A percentile compares a stretch with the other conserved stretches of the same genome.
phyloP scores from a whole-genome alignment of 2,113 vertebrate species.

The Varanus komodoensis region DNA sequence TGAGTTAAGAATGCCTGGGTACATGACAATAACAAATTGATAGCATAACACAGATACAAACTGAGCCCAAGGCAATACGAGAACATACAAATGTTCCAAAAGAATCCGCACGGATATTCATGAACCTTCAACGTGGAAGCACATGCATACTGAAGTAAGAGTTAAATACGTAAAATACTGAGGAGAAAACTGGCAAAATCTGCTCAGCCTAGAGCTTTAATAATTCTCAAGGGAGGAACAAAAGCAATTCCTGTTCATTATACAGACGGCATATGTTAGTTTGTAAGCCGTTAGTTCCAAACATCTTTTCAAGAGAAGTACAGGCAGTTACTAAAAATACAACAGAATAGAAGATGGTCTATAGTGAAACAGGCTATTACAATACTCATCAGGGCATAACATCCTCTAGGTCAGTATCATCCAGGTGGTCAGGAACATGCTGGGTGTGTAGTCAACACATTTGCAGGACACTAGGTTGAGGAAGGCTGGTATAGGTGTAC shows the following conservation, averaged over 20 bases:
- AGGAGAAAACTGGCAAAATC: neutral
- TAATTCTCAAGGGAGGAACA: neutral
- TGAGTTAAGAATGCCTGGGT: no score
- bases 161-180: neutral
- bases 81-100: constrained; percentile 8
- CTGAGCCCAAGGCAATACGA: neutral
- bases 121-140: neutral
- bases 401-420: neutral
- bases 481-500: neutral
- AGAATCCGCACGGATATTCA: constrained; percentile 15
- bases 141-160: constrained; percentile 3
- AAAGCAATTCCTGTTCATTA: constrained; percentile 32
- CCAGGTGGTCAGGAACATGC: neutral
- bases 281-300: constrained; percentile 1
- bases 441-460: neutral
- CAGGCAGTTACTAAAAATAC: constrained; percentile 65
- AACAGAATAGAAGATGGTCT: neutral
- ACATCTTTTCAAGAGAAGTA: constrained; percentile 61
- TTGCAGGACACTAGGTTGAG: neutral
- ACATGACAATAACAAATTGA: neutral
- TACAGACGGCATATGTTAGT: neutral
- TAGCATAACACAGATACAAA: neutral
- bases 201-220: neutral
- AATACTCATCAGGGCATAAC: neutral
- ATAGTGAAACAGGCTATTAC: neutral